Percentiles rank a stretch among this genome's conserved stretches.
Conservation (phyloP, 2,888 invertebrate species). For the Protula sp. region DNA sequence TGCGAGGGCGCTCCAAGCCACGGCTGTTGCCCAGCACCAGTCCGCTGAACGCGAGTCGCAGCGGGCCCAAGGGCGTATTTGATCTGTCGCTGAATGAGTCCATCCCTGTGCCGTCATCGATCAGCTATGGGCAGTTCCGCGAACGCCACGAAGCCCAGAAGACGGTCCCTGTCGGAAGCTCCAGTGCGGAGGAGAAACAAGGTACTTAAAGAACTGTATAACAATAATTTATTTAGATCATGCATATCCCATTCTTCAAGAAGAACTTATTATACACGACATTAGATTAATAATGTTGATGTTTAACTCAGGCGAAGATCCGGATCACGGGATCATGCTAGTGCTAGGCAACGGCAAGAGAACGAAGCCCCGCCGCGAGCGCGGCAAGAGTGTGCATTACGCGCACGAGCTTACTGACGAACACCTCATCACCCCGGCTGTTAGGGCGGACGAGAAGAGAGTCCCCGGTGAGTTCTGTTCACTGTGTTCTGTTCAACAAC, state of each 20-base stretch:
- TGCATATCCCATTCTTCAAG: no score
- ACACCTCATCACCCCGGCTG: neutral
- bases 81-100: slow-evolving; percentile 18
- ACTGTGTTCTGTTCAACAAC: no score
- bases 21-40: neutral
- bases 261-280: no score
- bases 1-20: slow-evolving; percentile 2
- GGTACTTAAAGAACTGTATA: no score
- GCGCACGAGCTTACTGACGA: neutral
- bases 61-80: slow-evolving; percentile 6
- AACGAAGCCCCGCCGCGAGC: slow-evolving; percentile 10
- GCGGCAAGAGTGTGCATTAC: neutral
- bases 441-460: no score
- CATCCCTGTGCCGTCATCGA: neutral
- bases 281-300: no score
- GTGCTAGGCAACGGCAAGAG: slow-evolving; percentile 18
- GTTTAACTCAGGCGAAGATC: no score
- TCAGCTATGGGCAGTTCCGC: neutral
- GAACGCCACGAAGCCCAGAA: no score
- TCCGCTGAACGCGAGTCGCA: neutral
- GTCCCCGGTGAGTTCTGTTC: no score
- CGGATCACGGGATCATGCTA: slow-evolving; percentile 20
- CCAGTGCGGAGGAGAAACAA: no score
- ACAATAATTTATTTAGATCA: no score
- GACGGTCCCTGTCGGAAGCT: no score